Evolutionary conservation across 2,113 vertebrate genomes (phyloP), one percentile per base, ranked within the genome.

Genomic region (Passer domesticus): DNA sequence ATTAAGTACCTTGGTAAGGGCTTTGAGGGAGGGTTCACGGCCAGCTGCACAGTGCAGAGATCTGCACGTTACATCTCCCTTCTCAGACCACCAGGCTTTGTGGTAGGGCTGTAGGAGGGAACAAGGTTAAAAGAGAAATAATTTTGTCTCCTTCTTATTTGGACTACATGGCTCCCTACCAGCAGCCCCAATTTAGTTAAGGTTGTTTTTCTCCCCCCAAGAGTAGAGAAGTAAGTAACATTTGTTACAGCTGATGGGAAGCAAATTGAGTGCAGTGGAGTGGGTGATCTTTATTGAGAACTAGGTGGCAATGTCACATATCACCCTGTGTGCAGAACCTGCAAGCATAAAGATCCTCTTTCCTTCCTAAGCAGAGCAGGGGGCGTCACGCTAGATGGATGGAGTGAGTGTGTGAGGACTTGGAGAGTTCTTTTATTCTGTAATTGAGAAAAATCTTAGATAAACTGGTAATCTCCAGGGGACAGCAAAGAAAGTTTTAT

Each of bases 261-360:
- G 83, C 92, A 95, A 93, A 94, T 78, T 72, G 90, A 94, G 96
- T 72, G 88, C 79, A 88, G 88, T 79, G 76, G 52, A 83, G 72
- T 90, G 73, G 73, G 39, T 90, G 85, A 93, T 95, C 43, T 83
- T 92, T 86, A 89, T 64, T 90, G 94, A 88, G 66, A 84, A 56
- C 64, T 86, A 25, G 94, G 85, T 83, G 83, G 79, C 76, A 92
- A 85, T 86, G 92, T 88, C 91, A 86, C 95, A 87, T n/a, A 68
- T 92, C 76, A 72, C 52, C 41, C 49, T 55, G 37, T 60, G 72
- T 8, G 28, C n/a, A 75, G 85, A 93, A 53, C 64, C 56, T 87
- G 83, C 64, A 49, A 56, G n/a, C 6, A 3, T 63, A 49, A 75
- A 91, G 59, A 80, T 90, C 49, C 31, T 72, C 39, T 41, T 80